Base-by-base conservation (phyloP, 2,888 invertebrate genomes). In the Sylvicola cinctus region DNA sequence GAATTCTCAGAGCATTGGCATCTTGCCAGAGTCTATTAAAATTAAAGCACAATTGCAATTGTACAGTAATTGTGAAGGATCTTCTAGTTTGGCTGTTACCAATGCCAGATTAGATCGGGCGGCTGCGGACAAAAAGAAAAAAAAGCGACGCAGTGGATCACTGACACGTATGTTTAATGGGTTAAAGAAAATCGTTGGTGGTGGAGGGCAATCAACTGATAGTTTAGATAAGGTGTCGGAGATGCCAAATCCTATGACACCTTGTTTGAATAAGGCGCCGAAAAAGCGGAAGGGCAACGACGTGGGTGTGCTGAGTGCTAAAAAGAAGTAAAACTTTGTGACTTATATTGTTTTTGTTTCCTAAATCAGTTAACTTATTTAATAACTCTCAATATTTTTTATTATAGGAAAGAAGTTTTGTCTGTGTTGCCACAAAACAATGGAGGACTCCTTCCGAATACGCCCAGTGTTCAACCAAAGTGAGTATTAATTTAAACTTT, bases 91-190 rank as follows among this genome's bases (percentile, higher is more conserved):
- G 8, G 10, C 4, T 14, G 13, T 8, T 12, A 29, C 8, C 4
- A 6, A 8, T 23, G 3, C 8, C 12, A 29, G 15, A n/a, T 1
- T 13, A 20, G 6, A 28, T 27, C 32, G 42, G 29, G 31, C 28
- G 14, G 16, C 34, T 46, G 52, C 61, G 40, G 62, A 62, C 37
- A 68, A 70, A 44, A 66, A 64, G 48, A 72, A 74, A 50, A 83
- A 81, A 55, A 80, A 83, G 55, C 65, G 84, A 49, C 66, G 81
- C 45, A 83, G 85, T 65, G 84, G 84, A 45, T 85, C 85, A 44
- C 63, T 85, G 43, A 84, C 83, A 58, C 79, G 79, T 48, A 74
- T 81, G 64, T 65, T 81, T 38, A 76, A 66, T 50, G 81, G 80
- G 3, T 57, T 81, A 16, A 72, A 71, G 45, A 80, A 78, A 56